These are phyloP conservation scores for Syrmaticus mikado DNA, from an alignment of 2,113 vertebrate species.

Conservation along the genomic window DNA sequence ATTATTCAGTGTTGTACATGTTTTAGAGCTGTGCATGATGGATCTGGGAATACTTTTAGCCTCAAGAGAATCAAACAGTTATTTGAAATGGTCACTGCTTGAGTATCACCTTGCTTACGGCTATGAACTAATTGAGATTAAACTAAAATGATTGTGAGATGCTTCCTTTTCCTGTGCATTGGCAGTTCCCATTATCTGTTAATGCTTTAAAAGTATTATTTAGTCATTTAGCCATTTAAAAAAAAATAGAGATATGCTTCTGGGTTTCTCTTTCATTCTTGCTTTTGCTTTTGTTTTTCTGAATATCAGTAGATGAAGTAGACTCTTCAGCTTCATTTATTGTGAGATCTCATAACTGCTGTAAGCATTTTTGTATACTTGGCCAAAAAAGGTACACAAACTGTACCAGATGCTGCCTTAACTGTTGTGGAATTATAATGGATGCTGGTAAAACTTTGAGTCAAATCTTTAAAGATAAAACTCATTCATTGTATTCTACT, in stretches of 20 bases:
- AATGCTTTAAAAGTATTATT: conserved; percentile 30
- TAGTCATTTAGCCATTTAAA: background rate
- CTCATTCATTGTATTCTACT: background rate
- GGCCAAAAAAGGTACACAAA: conserved; percentile 53
- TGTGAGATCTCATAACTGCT: background rate
- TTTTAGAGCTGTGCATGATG: background rate
- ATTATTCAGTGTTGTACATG: background rate
- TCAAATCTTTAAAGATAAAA: conserved; percentile 28
- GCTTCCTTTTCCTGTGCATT: background rate
- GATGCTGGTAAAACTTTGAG: conserved; percentile 30
- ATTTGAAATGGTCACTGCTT: conserved; percentile 37
- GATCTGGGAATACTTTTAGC: conserved; percentile 28
- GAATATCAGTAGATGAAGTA: background rate
- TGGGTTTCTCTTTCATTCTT: conserved; percentile 6
- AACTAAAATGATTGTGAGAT: conserved; percentile 25
- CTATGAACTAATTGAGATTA: conserved; percentile 55
- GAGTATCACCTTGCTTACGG: conserved; percentile 30
- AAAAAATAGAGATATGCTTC: background rate
- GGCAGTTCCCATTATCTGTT: background rate
- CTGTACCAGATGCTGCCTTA: conserved; percentile 39
- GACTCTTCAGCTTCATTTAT: conserved; percentile 15
- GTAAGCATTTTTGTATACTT: conserved; percentile 25
- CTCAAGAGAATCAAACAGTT: conserved; percentile 31
- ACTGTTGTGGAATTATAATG: conserved; percentile 60
- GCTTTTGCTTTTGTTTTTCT: conserved; percentile 34